These are phyloP conservation scores for Pteropus alecto DNA, from an alignment of 2,113 vertebrate genomes.

Conservation along the genomic window DNA sequence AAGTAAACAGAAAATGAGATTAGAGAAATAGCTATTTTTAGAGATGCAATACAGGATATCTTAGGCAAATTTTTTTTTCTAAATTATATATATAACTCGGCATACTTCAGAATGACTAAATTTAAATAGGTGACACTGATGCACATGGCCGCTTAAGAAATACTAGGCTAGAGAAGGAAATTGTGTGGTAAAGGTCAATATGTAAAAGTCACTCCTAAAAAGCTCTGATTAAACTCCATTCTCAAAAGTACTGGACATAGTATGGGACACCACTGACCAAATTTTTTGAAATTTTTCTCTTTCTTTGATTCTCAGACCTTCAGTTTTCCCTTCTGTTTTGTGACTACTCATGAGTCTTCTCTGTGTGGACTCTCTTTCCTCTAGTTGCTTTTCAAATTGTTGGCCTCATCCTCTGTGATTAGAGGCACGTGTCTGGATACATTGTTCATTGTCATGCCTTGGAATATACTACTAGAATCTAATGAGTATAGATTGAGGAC, in stretches of 20 bases:
- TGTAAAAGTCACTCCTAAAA: neutral
- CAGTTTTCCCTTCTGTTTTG: neutral
- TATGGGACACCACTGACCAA: neutral
- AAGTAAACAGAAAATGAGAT: neutral
- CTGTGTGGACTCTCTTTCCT: neutral
- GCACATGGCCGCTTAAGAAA: neutral
- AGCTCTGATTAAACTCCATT: neutral
- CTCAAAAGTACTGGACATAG: neutral
- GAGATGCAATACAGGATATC: neutral
- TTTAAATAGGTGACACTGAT: neutral
- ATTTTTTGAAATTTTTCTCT: neutral
- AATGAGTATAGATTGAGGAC: neutral
- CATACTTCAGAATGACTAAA: neutral
- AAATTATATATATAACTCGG: neutral
- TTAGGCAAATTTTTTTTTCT: neutral
- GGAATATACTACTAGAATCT: neutral
- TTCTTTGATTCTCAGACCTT: neutral
- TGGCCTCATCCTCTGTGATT: neutral
- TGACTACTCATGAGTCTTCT: neutral
- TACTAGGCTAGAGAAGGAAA: neutral
- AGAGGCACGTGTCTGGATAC: neutral
- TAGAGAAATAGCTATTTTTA: neutral
- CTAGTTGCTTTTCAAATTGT: neutral
- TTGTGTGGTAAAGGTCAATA: neutral
- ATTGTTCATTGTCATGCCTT: neutral